A percentile compares a stretch with the other conserved stretches of the same genome.
These are phyloP conservation scores for Baronia brevicornis DNA, from an alignment of 2,888 invertebrate genomes.

Conservation along the genomic window DNA sequence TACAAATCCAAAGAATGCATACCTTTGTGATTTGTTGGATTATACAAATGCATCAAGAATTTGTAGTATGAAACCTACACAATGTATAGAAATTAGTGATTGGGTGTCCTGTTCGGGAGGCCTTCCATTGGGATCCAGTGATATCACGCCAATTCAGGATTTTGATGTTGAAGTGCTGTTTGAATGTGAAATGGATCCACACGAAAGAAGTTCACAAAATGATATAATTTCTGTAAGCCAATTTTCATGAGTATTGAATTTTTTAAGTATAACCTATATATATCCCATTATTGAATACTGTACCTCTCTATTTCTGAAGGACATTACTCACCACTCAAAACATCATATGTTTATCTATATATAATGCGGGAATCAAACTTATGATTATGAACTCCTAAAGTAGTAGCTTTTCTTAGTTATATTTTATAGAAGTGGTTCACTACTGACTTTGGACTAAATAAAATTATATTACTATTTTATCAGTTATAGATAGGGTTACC, in stretches of 20 bases:
- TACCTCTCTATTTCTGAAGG: conserved; percentile 1
- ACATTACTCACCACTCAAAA: conserved; percentile 4
- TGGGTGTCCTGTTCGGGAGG: conserved; percentile 64
- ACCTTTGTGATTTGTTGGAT: conserved; percentile 77
- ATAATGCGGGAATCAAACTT: too few species aligned
- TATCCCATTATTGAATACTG: conserved; percentile 1
- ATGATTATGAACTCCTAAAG: too few species aligned
- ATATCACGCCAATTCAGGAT: conserved; percentile 44
- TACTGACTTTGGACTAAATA: too few species aligned
- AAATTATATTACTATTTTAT: too few species aligned
- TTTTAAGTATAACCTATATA: not conserved
- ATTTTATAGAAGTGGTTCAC: too few species aligned
- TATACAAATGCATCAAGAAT: conserved; percentile 64
- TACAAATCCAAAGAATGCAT: conserved; percentile 71
- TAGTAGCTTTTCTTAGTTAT: too few species aligned
- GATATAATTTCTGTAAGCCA: conserved; percentile 46
- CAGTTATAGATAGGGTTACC: too few species aligned
- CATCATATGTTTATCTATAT: too few species aligned
- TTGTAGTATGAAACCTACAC: conserved; percentile 67
- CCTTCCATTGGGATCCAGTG: conserved; percentile 52
- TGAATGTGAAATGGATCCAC: conserved; percentile 68
- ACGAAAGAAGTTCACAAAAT: conserved; percentile 39
- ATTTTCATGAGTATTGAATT: conserved; percentile 1
- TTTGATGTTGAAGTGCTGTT: conserved; percentile 59
- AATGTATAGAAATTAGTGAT: conserved; percentile 60